phyloP scores from a whole-genome alignment of 2,797 vertebrate species.

The Acanthornis magna region DNA sequence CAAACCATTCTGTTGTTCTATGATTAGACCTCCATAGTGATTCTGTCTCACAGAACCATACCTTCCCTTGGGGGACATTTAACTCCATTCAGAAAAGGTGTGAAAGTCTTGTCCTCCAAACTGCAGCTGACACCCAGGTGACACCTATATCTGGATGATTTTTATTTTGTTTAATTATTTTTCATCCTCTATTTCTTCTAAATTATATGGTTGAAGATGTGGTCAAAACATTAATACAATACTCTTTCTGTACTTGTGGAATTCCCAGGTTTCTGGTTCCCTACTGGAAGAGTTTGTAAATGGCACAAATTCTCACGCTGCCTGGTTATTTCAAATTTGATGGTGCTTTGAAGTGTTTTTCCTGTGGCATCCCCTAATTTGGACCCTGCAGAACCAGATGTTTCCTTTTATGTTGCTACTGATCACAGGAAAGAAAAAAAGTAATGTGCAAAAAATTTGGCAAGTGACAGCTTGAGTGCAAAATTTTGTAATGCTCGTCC shows the following conservation, averaged over 20 bases:
- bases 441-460: conserved; percentile 55
- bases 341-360: neutral
- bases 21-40: neutral
- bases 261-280: neutral
- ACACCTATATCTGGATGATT: neutral
- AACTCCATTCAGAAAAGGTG: neutral
- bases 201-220: neutral
- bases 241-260: neutral
- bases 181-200: neutral
- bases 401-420: conserved; percentile 81
- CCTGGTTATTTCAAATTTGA: neutral
- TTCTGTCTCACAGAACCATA: neutral
- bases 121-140: neutral
- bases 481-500: conserved; percentile 54
- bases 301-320: neutral
- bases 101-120: neutral
- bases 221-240: neutral
- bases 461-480: conserved; percentile 54
- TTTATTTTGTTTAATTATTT: neutral
- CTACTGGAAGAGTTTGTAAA: neutral
- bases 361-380: neutral
- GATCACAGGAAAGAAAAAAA: conserved; percentile 60
- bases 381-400: conserved; percentile 76
- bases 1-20: neutral
- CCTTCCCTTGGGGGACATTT: neutral